These are phyloP conservation scores for Harpagoxenus sublaevis DNA, from an alignment of 2,888 invertebrate genomes.

Conservation along the genomic window DNA sequence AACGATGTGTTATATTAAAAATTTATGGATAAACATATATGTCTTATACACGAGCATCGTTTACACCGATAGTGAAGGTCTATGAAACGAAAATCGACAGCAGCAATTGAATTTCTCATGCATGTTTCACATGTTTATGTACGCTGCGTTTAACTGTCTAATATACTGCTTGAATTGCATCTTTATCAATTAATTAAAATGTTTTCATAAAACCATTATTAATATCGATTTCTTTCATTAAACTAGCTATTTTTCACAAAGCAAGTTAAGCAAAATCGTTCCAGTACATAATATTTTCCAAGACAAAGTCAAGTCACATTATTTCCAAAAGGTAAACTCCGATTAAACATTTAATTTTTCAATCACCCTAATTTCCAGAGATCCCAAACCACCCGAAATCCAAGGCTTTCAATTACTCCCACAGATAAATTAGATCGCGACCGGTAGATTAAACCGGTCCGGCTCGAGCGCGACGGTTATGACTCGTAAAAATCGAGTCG, in stretches of 20 bases:
- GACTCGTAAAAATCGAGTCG: constrained; percentile 57
- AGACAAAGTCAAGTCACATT: background rate
- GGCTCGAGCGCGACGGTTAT: constrained; percentile 49
- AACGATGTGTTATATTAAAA: constrained; percentile 21
- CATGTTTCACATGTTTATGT: background rate
- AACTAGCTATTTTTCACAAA: background rate
- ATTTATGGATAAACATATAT: background rate
- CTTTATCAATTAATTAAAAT: background rate
- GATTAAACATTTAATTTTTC: constrained; percentile 8
- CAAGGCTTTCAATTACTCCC: constrained; percentile 46
- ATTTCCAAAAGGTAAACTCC: background rate
- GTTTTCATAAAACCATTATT: background rate
- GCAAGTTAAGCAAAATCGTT: background rate
- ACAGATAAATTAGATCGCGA: constrained; percentile 54
- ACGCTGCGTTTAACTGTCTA: background rate
- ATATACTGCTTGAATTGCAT: background rate
- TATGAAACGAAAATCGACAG: constrained; percentile 10
- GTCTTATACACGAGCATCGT: background rate
- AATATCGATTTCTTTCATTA: background rate
- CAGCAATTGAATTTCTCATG: background rate
- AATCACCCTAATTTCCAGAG: constrained; percentile 7
- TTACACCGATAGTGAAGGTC: background rate
- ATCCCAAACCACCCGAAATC: constrained; percentile 8
- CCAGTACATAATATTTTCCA: background rate
- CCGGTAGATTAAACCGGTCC: constrained; percentile 53